Base-by-base conservation (phyloP, 2,888 invertebrate species). In the Sinodicranocentrus sp. region DNA sequence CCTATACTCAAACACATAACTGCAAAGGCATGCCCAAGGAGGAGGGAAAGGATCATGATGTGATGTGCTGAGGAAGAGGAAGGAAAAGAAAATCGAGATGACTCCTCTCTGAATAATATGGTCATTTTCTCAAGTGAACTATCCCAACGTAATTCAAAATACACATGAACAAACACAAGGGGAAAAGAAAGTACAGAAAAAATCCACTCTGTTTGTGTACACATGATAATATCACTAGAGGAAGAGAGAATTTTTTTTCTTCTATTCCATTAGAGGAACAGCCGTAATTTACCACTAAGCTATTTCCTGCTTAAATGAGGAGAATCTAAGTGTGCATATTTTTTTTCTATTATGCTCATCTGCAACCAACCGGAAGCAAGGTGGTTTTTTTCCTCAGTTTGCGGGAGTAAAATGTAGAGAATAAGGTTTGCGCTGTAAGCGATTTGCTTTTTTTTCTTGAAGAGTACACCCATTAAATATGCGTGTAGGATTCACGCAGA, bases 51-150 rank as follows among this genome's bases (percentile, higher is more conserved):
- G 33, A 33, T 33, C 33, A 33, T 33, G 33, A 33, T 10, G 33
- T 33, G 33, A 33, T 33, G 33, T n/a, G 33, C 33, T 33, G 33
- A 48, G 48, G 15, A 48, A 48, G 5, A 15, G 48, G n/a, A 48
- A 48, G 15, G 63, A 67, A 52, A 65, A 70, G 73, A 67, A 73
- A 73, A 79, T 72, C 79, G 71, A 79, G 80, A 80, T 67, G 80
- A 80, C 61, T 80, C 65, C 71, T 71, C 65, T 57, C 80, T 80
- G 80, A 80, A 80, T 80, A 80, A 80, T 80, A 80, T 43, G 80
- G 72, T 80, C 80, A 80, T 80, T 80, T 80, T 63, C 80, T 65
- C 59, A 48, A 70, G 65, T 77, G 57, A 77, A 68, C 65, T 52
- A 61, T 28, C 28, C 48, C 23, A 70, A 59, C 43, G 78, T 68